Evolutionary conservation across 1,140 invertebrate genomes (phyloP).

Genomic region (Olivierus martensii): DNA sequence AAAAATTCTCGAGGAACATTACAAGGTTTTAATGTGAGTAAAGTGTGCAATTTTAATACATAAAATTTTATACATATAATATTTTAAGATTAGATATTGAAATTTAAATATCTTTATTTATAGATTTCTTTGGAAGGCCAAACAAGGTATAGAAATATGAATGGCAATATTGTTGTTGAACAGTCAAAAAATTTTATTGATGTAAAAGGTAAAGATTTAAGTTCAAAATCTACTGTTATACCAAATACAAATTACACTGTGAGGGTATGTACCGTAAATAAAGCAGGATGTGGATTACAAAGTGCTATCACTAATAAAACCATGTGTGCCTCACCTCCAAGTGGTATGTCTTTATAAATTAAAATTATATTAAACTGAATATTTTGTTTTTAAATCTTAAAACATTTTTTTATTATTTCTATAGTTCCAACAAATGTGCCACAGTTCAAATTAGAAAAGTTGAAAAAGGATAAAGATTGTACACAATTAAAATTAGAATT

Average conservation of each 20-base stretch:
- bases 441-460: slow-evolving; percentile 8
- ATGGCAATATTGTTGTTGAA: slow-evolving; percentile 18
- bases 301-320: slow-evolving; percentile 13
- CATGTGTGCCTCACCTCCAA: slow-evolving; percentile 15
- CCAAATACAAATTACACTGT: slow-evolving; percentile 29
- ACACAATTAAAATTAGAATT: slow-evolving; percentile 27
- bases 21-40: slow-evolving; percentile 22
- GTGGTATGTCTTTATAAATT: slow-evolving; percentile 5
- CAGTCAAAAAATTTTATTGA: slow-evolving; percentile 12
- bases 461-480: slow-evolving; percentile 7
- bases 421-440: slow-evolving; percentile 12
- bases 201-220: slow-evolving; percentile 7
- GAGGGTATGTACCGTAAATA: slow-evolving; percentile 20
- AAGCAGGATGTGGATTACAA: slow-evolving; percentile 21
- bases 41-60: not conserved
- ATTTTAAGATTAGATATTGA: not conserved
- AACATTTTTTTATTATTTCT: not conserved
- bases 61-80: slow-evolving; percentile 4
- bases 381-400: not conserved
- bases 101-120: slow-evolving; percentile 1
- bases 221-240: slow-evolving; percentile 14
- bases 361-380: too few species aligned
- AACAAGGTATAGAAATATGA: slow-evolving; percentile 14
- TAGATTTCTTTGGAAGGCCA: slow-evolving; percentile 9
- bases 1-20: slow-evolving; percentile 21